These are phyloP conservation scores for Triplophysa rosa DNA, from an alignment of 2,113 vertebrate genomes.

Conservation along the genomic window DNA sequence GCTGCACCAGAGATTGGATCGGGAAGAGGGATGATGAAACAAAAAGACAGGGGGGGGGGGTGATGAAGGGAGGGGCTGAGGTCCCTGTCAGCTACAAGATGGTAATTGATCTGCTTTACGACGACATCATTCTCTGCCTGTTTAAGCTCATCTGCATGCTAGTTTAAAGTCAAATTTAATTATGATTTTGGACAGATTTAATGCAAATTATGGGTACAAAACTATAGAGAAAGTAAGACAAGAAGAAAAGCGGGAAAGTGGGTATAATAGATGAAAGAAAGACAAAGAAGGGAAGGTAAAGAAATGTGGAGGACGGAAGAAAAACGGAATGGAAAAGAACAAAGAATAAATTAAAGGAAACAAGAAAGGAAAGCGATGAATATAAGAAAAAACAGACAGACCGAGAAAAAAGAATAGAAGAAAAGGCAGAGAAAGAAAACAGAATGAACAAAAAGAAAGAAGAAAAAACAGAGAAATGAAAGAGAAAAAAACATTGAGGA, in stretches of 20 bases:
- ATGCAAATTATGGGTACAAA: slow-evolving; percentile 59
- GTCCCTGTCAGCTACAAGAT: slow-evolving; percentile 53
- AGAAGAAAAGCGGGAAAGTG: background rate
- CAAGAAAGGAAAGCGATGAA: background rate
- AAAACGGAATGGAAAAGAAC: too few relatives aligned
- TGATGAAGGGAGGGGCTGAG: background rate
- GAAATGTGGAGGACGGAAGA: too few relatives aligned
- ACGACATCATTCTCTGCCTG: slow-evolving; percentile 64
- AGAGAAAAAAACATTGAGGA: background rate
- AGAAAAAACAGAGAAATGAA: background rate
- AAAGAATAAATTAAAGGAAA: too few relatives aligned
- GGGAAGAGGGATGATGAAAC: background rate
- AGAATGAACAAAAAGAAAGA: too few relatives aligned
- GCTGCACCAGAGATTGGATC: slow-evolving; percentile 34
- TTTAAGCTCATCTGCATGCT: slow-evolving; percentile 72
- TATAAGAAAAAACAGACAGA: background rate
- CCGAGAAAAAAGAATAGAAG: background rate
- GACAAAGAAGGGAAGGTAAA: background rate
- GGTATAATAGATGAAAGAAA: background rate
- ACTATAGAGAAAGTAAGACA: slow-evolving; percentile 32
- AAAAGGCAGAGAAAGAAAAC: background rate
- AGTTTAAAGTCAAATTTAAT: slow-evolving; percentile 73
- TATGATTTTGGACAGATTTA: slow-evolving; percentile 66
- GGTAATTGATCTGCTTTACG: slow-evolving; percentile 71
- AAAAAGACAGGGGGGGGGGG: background rate